phyloP scores from a whole-genome alignment of 2,113 vertebrate species.

The Spea multiplicata region DNA sequence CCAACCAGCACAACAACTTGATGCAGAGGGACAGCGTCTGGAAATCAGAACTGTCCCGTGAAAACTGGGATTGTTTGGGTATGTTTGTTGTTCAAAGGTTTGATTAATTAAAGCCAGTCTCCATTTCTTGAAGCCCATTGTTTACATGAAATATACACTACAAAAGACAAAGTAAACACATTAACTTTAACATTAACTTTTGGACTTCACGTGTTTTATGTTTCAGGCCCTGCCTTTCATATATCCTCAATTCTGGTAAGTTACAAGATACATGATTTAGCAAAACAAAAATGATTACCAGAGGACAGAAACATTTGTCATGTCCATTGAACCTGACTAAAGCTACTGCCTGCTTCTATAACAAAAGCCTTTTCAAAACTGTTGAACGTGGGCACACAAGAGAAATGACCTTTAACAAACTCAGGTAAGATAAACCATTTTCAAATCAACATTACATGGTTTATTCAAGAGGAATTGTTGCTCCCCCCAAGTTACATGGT shows the following conservation, averaged over 20 bases:
- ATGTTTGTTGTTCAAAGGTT: too few species aligned
- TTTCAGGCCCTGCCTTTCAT: slow-evolving; percentile 50
- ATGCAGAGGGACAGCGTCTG: too few species aligned
- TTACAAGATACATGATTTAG: slow-evolving; percentile 57
- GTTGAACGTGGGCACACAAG: slow-evolving; percentile 56
- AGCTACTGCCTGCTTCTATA: slow-evolving; percentile 71
- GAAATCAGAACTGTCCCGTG: too few species aligned
- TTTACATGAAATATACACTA: too few species aligned
- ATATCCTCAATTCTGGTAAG: slow-evolving; percentile 49
- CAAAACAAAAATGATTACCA: slow-evolving; percentile 54
- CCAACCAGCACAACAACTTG: too few species aligned
- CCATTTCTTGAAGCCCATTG: too few species aligned
- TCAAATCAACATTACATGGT: slow-evolving; percentile 33
- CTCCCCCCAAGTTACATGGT: not conserved
- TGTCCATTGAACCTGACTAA: slow-evolving; percentile 71
- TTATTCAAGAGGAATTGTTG: slow-evolving; percentile 22
- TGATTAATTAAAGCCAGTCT: too few species aligned
- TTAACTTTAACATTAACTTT: slow-evolving; percentile 24
- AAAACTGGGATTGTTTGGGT: too few species aligned
- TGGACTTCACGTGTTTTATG: slow-evolving; percentile 16
- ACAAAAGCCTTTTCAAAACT: slow-evolving; percentile 62
- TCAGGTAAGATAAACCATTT: slow-evolving; percentile 13
- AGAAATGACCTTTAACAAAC: slow-evolving; percentile 50
- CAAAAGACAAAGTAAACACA: too few species aligned
- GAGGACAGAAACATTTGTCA: slow-evolving; percentile 60